These are phyloP conservation scores for Chloroclysta siterata DNA, from an alignment of 2,888 invertebrate genomes.

Conservation along the genomic window DNA sequence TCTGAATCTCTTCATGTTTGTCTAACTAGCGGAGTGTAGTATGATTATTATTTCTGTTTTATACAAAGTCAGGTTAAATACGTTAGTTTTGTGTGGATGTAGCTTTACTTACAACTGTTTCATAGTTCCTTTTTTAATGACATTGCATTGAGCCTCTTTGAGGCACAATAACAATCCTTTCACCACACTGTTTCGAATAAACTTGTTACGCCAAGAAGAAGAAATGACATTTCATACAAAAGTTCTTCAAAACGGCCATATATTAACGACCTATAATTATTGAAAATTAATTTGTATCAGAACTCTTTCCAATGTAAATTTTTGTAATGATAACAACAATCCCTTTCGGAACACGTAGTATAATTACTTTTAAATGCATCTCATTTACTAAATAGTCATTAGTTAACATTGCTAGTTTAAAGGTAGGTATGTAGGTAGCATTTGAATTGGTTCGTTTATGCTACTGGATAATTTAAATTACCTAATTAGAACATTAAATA, in stretches of 20 bases:
- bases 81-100: conserved; percentile 54
- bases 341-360: no score
- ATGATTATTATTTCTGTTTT: conserved; percentile 80
- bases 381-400: not conserved
- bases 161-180: no score
- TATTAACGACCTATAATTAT: no score
- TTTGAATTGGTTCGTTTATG: conserved; percentile 9
- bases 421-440: not conserved
- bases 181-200: no score
- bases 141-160: no score
- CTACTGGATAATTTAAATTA: conserved; percentile 17
- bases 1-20: conserved; percentile 77
- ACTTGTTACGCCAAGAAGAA: no score
- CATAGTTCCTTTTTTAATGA: no score
- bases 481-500: conserved; percentile 21
- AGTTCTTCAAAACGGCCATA: no score
- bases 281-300: no score
- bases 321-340: no score
- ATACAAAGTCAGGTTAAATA: conserved; percentile 55
- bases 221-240: no score
- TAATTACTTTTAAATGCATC: not conserved
- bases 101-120: not conserved
- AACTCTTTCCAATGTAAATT: no score
- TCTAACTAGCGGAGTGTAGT: conserved; percentile 80
- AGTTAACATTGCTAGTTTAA: not conserved